Evolutionary conservation across 2,797 vertebrate genomes (phyloP).

Genomic region (Adrianichthys oophorus): DNA sequence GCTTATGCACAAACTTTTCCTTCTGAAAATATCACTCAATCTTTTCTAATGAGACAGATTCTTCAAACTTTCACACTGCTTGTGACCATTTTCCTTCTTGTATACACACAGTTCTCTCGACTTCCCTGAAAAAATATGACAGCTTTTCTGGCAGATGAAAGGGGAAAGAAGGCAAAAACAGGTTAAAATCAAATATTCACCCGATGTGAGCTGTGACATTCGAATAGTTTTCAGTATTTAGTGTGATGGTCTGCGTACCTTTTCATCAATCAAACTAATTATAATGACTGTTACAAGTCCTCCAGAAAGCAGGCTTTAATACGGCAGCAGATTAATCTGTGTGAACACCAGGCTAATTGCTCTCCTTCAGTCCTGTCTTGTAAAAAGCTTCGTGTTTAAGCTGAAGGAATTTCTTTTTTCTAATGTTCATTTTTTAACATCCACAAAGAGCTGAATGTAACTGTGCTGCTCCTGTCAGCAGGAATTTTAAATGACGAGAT

Average conservation of each 20-base stretch:
- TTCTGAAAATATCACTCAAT: too few species aligned
- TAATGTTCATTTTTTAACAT: slow-evolving; percentile 15
- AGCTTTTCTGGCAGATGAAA: too few species aligned
- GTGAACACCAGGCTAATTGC: slow-evolving; percentile 36
- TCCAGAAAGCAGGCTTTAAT: slow-evolving; percentile 29
- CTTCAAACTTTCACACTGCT: too few species aligned
- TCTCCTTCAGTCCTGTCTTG: slow-evolving; percentile 14
- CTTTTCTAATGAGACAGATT: too few species aligned
- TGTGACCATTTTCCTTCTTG: too few species aligned
- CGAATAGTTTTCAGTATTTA: too few species aligned
- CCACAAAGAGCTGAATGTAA: slow-evolving; percentile 29
- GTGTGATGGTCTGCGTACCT: neutral
- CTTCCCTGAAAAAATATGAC: too few species aligned
- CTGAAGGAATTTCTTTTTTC: slow-evolving; percentile 9
- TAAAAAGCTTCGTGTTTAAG: slow-evolving; percentile 14
- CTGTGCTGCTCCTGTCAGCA: slow-evolving; percentile 23
- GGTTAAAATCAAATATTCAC: too few species aligned
- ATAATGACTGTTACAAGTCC: neutral
- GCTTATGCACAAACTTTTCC: too few species aligned
- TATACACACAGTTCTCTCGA: too few species aligned
- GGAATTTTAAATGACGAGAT: slow-evolving; percentile 6
- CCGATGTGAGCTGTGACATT: too few species aligned
- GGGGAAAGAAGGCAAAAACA: too few species aligned
- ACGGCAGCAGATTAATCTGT: slow-evolving; percentile 15
- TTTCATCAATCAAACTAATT: neutral